These are phyloP conservation scores for Zygaena filipendulae DNA, from an alignment of 2,888 invertebrate species.

Conservation along the genomic window DNA sequence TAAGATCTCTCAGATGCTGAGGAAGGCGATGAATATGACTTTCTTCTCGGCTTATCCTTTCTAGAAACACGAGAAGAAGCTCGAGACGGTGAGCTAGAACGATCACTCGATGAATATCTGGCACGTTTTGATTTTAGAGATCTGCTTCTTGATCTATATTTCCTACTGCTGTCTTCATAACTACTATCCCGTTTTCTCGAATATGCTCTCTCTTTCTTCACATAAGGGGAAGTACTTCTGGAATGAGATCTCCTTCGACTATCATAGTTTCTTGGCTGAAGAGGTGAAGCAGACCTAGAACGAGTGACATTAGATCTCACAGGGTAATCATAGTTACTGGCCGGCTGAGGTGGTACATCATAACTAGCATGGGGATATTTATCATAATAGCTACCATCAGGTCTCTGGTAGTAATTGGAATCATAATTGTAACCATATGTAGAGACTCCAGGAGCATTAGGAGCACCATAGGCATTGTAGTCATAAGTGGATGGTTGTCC, in stretches of 20 bases:
- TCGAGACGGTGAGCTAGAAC: conserved; percentile 38
- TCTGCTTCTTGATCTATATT: conserved; percentile 33
- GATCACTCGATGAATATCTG: conserved; percentile 47
- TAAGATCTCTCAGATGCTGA: conserved; percentile 37
- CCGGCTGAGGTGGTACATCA: conserved; percentile 22
- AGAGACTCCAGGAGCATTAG: conserved; percentile 32
- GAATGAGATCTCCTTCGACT: conserved; percentile 31
- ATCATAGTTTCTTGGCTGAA: conserved; percentile 24
- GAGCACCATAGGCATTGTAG: conserved; percentile 37
- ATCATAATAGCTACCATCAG: conserved; percentile 30
- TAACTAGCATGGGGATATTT: conserved; percentile 28
- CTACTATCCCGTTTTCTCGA: conserved; percentile 37
- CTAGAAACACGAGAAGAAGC: conserved; percentile 33
- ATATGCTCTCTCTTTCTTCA: conserved; percentile 29
- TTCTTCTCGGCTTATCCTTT: conserved; percentile 27
- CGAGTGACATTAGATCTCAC: conserved; percentile 6
- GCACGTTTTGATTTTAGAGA: conserved; percentile 26
- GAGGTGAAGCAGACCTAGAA: conserved; percentile 19
- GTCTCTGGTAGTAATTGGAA: conserved; percentile 36
- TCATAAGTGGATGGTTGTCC: conserved; percentile 38
- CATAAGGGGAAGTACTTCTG: conserved; percentile 40
- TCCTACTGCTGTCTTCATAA: conserved; percentile 28
- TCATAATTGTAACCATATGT: conserved; percentile 38
- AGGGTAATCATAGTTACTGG: conserved; percentile 21
- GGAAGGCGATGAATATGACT: conserved; percentile 37